A percentile compares a stretch with the other conserved stretches of the same genome.
These are phyloP conservation scores for Shargacucullia verbasci DNA, from an alignment of 2,888 invertebrate species.

Conservation along the genomic window DNA sequence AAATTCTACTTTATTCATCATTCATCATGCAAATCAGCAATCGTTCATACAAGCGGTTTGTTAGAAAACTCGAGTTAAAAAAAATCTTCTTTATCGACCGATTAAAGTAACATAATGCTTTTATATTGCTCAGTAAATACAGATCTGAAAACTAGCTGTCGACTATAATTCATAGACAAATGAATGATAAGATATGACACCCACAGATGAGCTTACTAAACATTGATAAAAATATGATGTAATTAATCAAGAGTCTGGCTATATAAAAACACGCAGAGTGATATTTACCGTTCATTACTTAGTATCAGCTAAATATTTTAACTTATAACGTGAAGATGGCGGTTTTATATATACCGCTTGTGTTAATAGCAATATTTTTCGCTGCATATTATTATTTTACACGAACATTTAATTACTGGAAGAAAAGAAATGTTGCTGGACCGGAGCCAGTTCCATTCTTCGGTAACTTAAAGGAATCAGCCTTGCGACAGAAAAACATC, in stretches of 20 bases:
- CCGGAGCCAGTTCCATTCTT: constrained; percentile 66
- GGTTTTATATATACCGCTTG: constrained; percentile 30
- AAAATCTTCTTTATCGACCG: no score
- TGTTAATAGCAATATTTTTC: constrained; percentile 31
- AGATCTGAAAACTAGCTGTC: no score
- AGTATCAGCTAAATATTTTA: not conserved
- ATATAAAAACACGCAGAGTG: constrained; percentile 28
- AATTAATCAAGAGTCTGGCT: not conserved
- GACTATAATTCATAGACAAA: no score
- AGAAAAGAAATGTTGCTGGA: constrained; percentile 60
- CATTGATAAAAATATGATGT: constrained; percentile 2
- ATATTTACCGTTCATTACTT: constrained; percentile 4
- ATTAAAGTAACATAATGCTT: no score
- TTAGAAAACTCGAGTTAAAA: no score
- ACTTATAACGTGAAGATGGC: constrained; percentile 17
- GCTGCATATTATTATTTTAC: constrained; percentile 65
- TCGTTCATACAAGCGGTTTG: no score
- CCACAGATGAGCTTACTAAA: not conserved
- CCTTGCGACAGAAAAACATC: constrained; percentile 54
- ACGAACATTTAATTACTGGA: constrained; percentile 71
- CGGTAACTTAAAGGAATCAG: constrained; percentile 65
- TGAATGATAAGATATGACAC: no score
- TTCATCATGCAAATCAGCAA: no score
- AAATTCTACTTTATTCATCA: no score
- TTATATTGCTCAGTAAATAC: no score